These are phyloP conservation scores for Ramphastos sulfuratus DNA, from an alignment of 2,113 vertebrate species.

Conservation along the genomic window DNA sequence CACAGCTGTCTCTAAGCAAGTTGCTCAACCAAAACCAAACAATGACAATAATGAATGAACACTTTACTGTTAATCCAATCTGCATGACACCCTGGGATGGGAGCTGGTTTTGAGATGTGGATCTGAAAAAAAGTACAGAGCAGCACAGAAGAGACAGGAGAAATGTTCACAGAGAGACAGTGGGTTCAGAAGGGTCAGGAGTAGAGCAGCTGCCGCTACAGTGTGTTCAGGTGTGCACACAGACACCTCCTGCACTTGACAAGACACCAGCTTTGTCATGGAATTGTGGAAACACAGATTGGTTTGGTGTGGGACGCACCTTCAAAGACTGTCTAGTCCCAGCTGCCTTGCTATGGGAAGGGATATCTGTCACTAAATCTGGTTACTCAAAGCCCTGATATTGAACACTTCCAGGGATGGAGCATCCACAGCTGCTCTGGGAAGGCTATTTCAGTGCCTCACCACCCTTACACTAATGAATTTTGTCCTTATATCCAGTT, in stretches of 20 bases:
- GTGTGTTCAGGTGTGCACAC: background rate
- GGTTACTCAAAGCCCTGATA: too few species aligned
- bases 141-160: background rate
- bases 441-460: too few species aligned
- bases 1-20: background rate
- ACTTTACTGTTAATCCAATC: background rate
- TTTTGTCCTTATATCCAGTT: too few species aligned
- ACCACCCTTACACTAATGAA: too few species aligned
- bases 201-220: background rate
- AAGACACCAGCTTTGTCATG: background rate
- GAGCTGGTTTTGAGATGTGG: background rate
- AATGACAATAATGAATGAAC: background rate
- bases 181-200: background rate
- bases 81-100: background rate
- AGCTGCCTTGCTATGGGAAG: too few species aligned
- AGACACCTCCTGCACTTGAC: background rate
- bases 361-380: too few species aligned
- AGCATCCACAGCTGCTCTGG: too few species aligned
- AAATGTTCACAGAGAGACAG: background rate
- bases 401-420: too few species aligned
- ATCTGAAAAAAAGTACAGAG: background rate
- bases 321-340: background rate
- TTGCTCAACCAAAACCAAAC: background rate
- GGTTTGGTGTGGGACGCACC: background rate
- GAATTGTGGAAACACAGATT: fast-evolving